Percentiles rank a stretch among this genome's conserved stretches.
Evolutionary conservation across 2,113 vertebrate species (phyloP).

Genomic region (Ictidomys tridecemlineatus): DNA sequence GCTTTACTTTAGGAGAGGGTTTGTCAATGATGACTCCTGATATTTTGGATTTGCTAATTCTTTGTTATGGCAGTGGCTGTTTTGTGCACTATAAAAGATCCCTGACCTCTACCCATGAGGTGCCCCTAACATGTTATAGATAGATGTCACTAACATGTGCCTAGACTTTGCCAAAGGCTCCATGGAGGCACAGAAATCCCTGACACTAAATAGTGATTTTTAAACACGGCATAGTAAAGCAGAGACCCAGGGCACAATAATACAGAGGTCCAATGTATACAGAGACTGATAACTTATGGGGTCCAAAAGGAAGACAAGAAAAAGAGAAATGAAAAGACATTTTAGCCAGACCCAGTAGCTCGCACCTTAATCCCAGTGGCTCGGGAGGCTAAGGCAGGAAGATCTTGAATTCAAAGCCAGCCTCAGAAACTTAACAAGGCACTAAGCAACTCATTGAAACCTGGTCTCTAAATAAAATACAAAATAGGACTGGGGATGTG

Average conservation of each 20-base stretch:
- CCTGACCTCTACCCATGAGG: background rate
- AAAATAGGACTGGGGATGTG: too few species aligned
- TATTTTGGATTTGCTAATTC: background rate
- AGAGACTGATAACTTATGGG: background rate
- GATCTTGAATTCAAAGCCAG: too few species aligned
- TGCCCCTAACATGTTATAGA: background rate
- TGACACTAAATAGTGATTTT: background rate
- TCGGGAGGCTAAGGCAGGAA: too few species aligned
- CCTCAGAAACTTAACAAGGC: too few species aligned
- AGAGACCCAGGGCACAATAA: background rate
- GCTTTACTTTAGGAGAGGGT: background rate
- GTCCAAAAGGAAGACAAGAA: background rate
- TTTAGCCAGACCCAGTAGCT: too few species aligned
- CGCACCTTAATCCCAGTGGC: too few species aligned
- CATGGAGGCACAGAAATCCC: background rate
- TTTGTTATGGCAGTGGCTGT: background rate
- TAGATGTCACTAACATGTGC: background rate
- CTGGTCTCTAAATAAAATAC: too few species aligned
- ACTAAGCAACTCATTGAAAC: too few species aligned
- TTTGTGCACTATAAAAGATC: background rate
- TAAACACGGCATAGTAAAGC: background rate
- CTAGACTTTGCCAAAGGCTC: background rate
- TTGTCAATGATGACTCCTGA: background rate
- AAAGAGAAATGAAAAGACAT: background rate
- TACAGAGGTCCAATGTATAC: background rate